phyloP scores from a whole-genome alignment of 2,888 invertebrate species.

The Venusia cambrica region DNA sequence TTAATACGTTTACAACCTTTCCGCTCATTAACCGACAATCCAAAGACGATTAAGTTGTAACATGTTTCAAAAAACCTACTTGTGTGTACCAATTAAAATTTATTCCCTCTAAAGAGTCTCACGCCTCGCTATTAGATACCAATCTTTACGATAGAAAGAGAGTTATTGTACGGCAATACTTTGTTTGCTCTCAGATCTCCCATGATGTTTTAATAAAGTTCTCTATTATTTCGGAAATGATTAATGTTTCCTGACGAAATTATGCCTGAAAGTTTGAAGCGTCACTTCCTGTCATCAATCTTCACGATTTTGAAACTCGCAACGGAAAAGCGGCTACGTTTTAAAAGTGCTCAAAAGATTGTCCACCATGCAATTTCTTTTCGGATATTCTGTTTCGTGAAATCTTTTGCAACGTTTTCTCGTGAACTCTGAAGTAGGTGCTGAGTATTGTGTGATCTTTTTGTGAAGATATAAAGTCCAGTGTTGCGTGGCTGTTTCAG shows the following conservation, averaged over 20 bases:
- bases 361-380: conserved; percentile 32
- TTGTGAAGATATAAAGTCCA: conserved; percentile 10
- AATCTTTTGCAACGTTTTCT: conserved; percentile 14
- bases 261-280: conserved; percentile 31
- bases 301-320: conserved; percentile 19
- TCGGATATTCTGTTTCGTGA: conserved; percentile 23
- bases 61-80: conserved; percentile 62
- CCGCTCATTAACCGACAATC: conserved; percentile 75
- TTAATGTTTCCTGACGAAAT: conserved; percentile 44
- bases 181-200: conserved; percentile 29
- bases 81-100: conserved; percentile 69
- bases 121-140: conserved; percentile 56
- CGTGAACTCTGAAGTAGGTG: background rate
- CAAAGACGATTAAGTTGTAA: conserved; percentile 70
- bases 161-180: conserved; percentile 59
- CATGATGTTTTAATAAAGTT: conserved; percentile 39
- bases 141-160: conserved; percentile 59
- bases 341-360: conserved; percentile 27
- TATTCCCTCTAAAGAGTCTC: conserved; percentile 60
- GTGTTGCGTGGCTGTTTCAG: conserved; percentile 13
- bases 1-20: conserved; percentile 68
- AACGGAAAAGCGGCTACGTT: conserved; percentile 20
- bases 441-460: conserved; percentile 4
- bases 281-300: conserved; percentile 25
- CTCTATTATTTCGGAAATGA: conserved; percentile 52